phyloP scores from a whole-genome alignment of 2,888 invertebrate species.

The Alloscopus bannaensis region DNA sequence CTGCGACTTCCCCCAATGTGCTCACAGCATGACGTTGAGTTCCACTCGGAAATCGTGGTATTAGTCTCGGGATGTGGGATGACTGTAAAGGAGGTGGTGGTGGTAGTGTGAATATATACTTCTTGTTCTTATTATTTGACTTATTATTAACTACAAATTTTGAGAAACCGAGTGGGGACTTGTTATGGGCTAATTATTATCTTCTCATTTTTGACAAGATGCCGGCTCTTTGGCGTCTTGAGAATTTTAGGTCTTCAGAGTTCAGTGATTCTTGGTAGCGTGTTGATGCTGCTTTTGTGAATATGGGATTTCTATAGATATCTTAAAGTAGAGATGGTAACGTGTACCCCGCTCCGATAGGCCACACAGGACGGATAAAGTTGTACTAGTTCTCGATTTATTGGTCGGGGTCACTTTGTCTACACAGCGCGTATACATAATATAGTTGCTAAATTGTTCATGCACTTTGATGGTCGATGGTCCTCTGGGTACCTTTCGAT shows the following conservation, averaged over 20 bases:
- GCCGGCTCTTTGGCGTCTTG: neutral
- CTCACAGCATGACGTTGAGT: slow-evolving; percentile 14
- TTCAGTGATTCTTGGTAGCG: neutral
- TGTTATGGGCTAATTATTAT: too few relatives aligned
- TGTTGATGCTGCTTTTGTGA: too few relatives aligned
- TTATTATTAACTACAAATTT: neutral
- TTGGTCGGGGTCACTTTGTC: neutral
- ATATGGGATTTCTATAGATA: too few relatives aligned
- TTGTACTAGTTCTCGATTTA: neutral
- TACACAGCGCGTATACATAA: neutral
- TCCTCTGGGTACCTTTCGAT: neutral
- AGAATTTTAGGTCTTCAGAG: neutral
- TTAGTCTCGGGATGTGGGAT: neutral
- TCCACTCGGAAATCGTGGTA: neutral
- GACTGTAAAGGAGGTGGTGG: neutral
- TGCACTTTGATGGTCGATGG: too few relatives aligned
- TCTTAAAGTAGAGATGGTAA: slow-evolving; percentile 31
- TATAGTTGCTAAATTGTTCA: too few relatives aligned
- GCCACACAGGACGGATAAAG: neutral
- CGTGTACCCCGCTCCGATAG: neutral
- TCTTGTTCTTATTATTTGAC: neutral
- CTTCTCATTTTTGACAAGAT: neutral
- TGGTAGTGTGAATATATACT: neutral
- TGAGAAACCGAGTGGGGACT: too few relatives aligned
- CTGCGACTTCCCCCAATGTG: neutral